These are phyloP conservation scores for Oxyura jamaicensis DNA, from an alignment of 2,113 vertebrate species.

Conservation along the genomic window DNA sequence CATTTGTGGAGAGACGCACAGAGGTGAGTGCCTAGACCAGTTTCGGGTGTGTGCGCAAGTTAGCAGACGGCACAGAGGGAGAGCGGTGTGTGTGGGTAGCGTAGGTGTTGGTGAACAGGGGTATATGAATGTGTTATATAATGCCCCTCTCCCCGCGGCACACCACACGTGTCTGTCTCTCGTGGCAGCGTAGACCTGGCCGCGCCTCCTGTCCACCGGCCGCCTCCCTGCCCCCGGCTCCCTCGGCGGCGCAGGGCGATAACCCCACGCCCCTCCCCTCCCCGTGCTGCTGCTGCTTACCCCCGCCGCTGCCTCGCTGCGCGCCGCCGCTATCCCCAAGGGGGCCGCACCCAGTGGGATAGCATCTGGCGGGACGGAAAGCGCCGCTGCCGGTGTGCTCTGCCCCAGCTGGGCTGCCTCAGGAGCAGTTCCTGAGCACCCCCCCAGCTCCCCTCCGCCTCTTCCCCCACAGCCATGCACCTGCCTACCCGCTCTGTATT, in stretches of 20 bases:
- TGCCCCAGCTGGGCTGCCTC: neutral
- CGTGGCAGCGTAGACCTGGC: neutral
- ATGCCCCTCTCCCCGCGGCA: neutral
- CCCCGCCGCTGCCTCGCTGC: neutral
- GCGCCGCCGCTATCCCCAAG: neutral
- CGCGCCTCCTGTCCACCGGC: neutral
- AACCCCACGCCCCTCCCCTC: neutral
- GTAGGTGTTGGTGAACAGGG: neutral
- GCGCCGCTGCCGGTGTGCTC: neutral
- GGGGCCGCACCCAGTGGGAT: neutral
- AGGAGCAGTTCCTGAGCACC: neutral
- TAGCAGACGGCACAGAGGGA: neutral
- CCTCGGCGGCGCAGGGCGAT: neutral
- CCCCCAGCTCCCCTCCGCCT: neutral
- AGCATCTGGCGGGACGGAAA: neutral
- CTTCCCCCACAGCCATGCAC: neutral
- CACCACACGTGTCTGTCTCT: neutral
- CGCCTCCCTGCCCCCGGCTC: neutral
- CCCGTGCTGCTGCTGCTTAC: constrained; percentile 29
- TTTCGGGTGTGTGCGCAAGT: neutral
- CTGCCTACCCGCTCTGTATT: constrained; percentile 27
- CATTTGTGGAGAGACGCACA: neutral
- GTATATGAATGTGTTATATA: neutral
- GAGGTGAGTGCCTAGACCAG: neutral
- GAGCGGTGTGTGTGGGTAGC: neutral